A percentile compares a stretch with the other conserved stretches of the same genome.
phyloP scores from a whole-genome alignment of 2,888 invertebrate species.

The Pammene fasciana region DNA sequence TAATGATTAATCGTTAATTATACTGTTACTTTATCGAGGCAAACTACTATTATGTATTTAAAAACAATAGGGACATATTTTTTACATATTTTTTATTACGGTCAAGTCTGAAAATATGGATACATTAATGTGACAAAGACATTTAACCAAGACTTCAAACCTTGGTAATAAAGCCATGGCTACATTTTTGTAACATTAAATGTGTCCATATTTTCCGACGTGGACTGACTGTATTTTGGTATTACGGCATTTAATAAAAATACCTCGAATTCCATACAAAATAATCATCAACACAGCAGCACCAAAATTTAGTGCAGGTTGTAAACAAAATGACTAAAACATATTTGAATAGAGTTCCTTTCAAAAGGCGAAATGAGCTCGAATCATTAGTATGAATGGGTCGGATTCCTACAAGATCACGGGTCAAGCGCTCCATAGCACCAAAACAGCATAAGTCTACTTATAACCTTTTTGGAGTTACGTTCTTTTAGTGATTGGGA shows the following conservation, averaged over 20 bases:
- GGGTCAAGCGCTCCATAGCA: constrained; percentile 14
- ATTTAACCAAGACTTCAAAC: too few species aligned
- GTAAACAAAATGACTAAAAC: constrained; percentile 26
- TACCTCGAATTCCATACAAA: not conserved
- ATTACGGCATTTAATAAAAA: not conserved
- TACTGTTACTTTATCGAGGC: too few species aligned
- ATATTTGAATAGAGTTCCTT: constrained; percentile 27
- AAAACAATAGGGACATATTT: too few species aligned
- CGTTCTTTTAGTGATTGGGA: not conserved
- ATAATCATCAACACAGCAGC: constrained; percentile 7
- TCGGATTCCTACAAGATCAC: constrained; percentile 38
- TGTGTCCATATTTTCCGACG: too few species aligned
- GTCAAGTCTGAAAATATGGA: too few species aligned
- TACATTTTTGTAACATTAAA: too few species aligned
- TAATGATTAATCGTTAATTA: not conserved
- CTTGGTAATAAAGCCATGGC: too few species aligned
- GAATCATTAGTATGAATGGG: constrained; percentile 36
- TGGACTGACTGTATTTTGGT: too few species aligned
- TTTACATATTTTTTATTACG: too few species aligned
- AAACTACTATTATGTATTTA: too few species aligned
- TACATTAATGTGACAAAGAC: too few species aligned
- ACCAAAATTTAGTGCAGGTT: not conserved
- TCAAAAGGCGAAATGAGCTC: constrained; percentile 26
- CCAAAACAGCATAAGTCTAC: constrained; percentile 6
- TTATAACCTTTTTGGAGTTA: not conserved